Evolutionary conservation across 2,797 vertebrate genomes (phyloP).

Genomic region (Helarctos malayanus): DNA sequence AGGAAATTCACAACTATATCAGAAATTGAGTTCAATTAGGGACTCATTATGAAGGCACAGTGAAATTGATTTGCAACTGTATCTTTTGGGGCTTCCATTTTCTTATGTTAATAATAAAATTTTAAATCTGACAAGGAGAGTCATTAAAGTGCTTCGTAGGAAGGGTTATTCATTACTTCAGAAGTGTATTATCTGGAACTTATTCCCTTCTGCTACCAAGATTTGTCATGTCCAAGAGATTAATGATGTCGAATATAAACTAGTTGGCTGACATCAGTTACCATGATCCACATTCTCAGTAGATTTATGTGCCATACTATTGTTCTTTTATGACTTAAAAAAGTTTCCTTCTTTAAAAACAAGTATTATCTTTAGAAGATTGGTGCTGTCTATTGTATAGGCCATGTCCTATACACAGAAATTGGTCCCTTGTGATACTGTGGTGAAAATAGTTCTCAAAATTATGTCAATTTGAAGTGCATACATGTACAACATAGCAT

Average conservation of each 20-base stretch:
- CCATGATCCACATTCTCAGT: conserved; percentile 77
- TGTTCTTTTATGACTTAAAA: conserved; percentile 54
- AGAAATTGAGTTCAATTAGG: conserved; percentile 91
- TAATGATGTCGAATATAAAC: conserved; percentile 85
- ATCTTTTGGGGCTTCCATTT: conserved; percentile 86
- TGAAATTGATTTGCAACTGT: conserved; percentile 90
- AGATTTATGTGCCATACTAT: conserved; percentile 77
- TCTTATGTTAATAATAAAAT: conserved; percentile 90
- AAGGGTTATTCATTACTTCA: conserved; percentile 88
- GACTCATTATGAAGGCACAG: conserved; percentile 86
- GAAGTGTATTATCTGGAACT: conserved; percentile 88
- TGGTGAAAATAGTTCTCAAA: not conserved
- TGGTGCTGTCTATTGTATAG: not conserved
- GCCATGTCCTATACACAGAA: not conserved
- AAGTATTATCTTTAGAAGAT: not conserved
- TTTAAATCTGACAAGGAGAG: conserved; percentile 88
- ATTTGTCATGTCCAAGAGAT: conserved; percentile 89
- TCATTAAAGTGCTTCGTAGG: conserved; percentile 88
- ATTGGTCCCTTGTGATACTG: not conserved
- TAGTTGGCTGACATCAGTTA: conserved; percentile 83
- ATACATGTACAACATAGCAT: not conserved
- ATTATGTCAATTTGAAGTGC: not conserved
- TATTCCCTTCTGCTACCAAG: conserved; percentile 86
- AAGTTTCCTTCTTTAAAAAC: not conserved
- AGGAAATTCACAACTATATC: conserved; percentile 86